These are phyloP conservation scores for Oophaga pumilio DNA, from an alignment of 2,113 vertebrate species.

Conservation along the genomic window DNA sequence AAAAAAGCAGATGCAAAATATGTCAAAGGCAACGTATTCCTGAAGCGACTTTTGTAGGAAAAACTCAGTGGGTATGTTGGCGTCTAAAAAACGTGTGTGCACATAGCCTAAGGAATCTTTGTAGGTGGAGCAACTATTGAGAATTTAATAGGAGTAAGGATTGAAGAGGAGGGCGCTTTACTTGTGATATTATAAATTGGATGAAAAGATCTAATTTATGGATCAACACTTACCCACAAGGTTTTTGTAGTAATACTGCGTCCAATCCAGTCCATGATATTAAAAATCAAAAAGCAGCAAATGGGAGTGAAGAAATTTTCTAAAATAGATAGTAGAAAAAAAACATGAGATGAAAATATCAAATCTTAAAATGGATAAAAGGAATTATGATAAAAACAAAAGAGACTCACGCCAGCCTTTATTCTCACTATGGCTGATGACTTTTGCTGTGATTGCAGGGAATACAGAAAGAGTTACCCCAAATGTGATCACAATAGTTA, in stretches of 20 bases:
- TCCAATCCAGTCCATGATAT: constrained; percentile 80
- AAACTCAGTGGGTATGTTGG: no score
- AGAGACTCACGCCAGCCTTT: constrained; percentile 75
- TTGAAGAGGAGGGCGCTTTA: no score
- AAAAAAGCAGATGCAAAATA: no score
- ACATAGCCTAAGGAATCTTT: no score
- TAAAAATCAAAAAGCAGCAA: constrained; percentile 86
- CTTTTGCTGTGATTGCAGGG: constrained; percentile 82
- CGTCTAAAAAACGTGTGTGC: no score
- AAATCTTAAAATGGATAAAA: not conserved
- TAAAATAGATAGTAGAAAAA: constrained; percentile 54
- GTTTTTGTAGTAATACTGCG: constrained; percentile 76
- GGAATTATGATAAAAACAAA: not conserved
- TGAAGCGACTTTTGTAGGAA: no score
- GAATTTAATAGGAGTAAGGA: no score
- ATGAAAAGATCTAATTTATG: not conserved
- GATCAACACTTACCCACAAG: constrained; percentile 73
- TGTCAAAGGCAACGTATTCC: no score
- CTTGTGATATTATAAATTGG: not conserved
- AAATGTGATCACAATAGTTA: constrained; percentile 84
- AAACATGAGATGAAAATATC: not conserved
- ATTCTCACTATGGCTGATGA: constrained; percentile 65
- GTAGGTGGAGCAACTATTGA: no score
- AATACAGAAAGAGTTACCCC: constrained; percentile 85
- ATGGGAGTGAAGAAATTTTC: constrained; percentile 80